phyloP scores from a whole-genome alignment of 2,888 invertebrate genomes.

The Mystacides longicornis region DNA sequence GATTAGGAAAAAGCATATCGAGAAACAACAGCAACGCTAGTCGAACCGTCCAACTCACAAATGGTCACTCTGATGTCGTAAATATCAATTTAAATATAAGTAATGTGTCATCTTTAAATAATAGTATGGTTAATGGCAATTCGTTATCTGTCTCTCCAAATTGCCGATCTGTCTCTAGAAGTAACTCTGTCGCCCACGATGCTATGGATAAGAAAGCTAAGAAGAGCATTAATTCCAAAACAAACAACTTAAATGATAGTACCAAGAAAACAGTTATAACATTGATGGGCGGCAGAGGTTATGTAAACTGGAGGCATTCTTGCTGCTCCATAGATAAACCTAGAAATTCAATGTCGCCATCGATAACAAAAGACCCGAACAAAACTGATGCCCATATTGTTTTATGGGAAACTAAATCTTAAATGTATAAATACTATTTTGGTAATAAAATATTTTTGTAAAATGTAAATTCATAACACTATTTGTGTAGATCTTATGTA shows the following conservation, averaged over 20 bases:
- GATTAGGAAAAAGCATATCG: slow-evolving; percentile 56
- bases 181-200: slow-evolving; percentile 32
- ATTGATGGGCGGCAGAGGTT: slow-evolving; percentile 82
- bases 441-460: background rate
- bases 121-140: slow-evolving; percentile 39
- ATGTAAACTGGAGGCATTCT: slow-evolving; percentile 76
- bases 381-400: slow-evolving; percentile 83
- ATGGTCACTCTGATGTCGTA: slow-evolving; percentile 36
- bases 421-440: slow-evolving; percentile 32
- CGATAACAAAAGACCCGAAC: slow-evolving; percentile 59
- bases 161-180: slow-evolving; percentile 36
- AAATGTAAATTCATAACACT: background rate
- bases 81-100: slow-evolving; percentile 49
- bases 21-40: slow-evolving; percentile 71
- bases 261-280: slow-evolving; percentile 66
- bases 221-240: slow-evolving; percentile 33
- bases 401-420: slow-evolving; percentile 83
- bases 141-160: slow-evolving; percentile 33
- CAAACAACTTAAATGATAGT: slow-evolving; percentile 29
- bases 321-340: slow-evolving; percentile 53
- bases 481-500: too few relatives aligned
- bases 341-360: slow-evolving; percentile 34
- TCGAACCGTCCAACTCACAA: slow-evolving; percentile 48
- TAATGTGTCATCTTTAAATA: slow-evolving; percentile 38
- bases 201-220: slow-evolving; percentile 31